Percentiles rank a stretch among this genome's conserved stretches.
phyloP scores from a whole-genome alignment of 2,113 vertebrate genomes.

The Clupea harengus region DNA sequence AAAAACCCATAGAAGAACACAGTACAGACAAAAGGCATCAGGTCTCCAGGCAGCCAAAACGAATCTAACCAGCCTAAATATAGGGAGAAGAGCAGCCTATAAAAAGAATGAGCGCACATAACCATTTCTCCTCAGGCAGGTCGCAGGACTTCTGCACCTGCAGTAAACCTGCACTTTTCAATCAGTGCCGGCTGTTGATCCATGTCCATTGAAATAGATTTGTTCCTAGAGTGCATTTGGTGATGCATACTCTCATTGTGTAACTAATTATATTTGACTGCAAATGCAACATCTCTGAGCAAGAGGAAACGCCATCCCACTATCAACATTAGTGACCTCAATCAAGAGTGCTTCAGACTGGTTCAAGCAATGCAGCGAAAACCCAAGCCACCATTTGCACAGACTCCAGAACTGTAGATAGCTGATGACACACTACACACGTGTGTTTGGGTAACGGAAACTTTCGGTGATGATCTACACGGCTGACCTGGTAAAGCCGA shows the following conservation, averaged over 20 bases:
- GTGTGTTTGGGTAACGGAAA: not conserved
- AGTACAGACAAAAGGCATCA: not conserved
- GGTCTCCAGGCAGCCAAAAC: not conserved
- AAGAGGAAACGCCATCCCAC: not conserved
- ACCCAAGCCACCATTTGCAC: not conserved
- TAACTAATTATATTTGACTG: not conserved
- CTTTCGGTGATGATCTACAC: not conserved
- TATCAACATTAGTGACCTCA: not conserved
- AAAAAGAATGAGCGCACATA: not conserved
- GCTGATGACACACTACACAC: not conserved
- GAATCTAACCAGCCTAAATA: not conserved
- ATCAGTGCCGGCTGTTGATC: not conserved
- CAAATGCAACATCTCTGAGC: not conserved
- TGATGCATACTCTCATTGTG: not conserved
- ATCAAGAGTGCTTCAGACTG: not conserved
- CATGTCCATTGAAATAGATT: not conserved
- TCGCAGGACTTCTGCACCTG: not conserved
- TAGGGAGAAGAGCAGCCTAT: not conserved
- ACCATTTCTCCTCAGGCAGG: not conserved
- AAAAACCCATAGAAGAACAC: not conserved
- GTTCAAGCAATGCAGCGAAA: not conserved
- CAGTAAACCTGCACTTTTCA: not conserved
- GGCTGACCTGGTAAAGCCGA: constrained; percentile 1
- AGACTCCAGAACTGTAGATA: not conserved
- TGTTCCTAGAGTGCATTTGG: not conserved